Evolutionary conservation across 1,140 invertebrate genomes (phyloP), one percentile per base, ranked within the genome.

Genomic region (Sinella curviseta): DNA sequence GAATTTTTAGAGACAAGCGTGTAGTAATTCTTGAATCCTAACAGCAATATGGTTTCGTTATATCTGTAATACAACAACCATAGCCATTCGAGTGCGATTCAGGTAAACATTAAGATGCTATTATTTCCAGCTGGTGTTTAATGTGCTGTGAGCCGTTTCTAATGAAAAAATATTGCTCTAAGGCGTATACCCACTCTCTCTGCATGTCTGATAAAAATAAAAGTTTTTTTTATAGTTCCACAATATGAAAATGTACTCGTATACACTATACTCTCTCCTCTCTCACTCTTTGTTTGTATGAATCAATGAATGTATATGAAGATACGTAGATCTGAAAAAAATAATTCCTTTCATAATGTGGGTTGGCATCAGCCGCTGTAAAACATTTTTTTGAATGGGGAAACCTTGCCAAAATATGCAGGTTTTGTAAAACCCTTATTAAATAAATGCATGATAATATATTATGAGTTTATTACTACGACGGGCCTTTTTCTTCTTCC

Each of bases 51-150:
- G 57, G 57, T n/a, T n/a, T 65, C 24, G 39, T 48, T n/a, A n/a
- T 48, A 12, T 48, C 39, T 12, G 8, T 48, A 12, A 12, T 48
- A 26, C 4, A 65, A 26, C 8, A 65, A 26, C 57, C 8, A 48
- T 16, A 65, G 57, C 57, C 14, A 65, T 26, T 65, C 57, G 24
- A 65, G 57, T 65, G 57, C 14, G 26, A 65, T 33, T 70, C 65
- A 70, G 65, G 65, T 70, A 70, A 70, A 16, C 65, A 30, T 70
- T 70, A 70, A 70, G 65, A 33, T 14, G 31, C 65, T 70, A 70
- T 70, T 70, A 70, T 70, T 70, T 70, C 65, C 65, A 70, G 30
- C 65, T 33, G 31, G 65, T 70, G 74, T 3, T 75, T 48, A 75
- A 75, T 75, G 36, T 36, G 17, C 39, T 26, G 3, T 36, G 74